Base-by-base conservation (phyloP, 2,888 invertebrate genomes). In the Operophtera brumata region DNA sequence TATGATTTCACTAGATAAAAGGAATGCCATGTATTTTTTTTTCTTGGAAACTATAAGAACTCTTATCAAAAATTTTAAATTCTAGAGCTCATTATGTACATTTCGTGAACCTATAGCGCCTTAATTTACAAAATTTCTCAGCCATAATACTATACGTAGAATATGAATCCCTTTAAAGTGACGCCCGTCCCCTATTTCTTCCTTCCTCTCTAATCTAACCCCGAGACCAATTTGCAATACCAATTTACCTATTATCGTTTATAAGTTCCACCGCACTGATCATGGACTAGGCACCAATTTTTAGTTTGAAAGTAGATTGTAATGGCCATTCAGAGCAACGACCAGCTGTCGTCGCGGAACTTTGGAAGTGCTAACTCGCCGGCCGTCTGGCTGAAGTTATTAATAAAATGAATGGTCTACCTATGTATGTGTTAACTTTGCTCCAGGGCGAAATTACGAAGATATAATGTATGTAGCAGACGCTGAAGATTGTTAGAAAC, bases 381-480 rank as follows among this genome's bases (percentile, higher is more conserved):
- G 62, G 66, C 62, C 65, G 64, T 66, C 69, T 67, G 67, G 51
- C 57, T 58, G 48, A 59, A 65, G 61, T 70, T 70, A 75, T 77
- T 71, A 70, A 70, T 72, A 66, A 71, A 74, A 77, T 69, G 68
- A 64, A 74, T 69, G 70, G 73, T 73, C 71, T 73, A 70, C 67
- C 69, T 71, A 69, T 64, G 68, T 62, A 61, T 63, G 63, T 49
- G 57, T 54, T 58, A 62, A 66, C 61, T 67, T 67, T 56, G 45
- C 35, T 55, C 44, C 44, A 40, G 9, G 51, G 37, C 45, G 53
- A 60, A 52, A 57, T 56, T 56, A 39, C 45, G 13, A 50, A 44
- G 26, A 45, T 44, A 40, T 49, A 59, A 53, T 59, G 43, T 47
- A 57, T 50, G 56, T 40, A 49, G 52, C 52, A 52, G 45, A 49